Base-by-base conservation (phyloP, 1,140 invertebrate species). In the Drosophila hydei region DNA sequence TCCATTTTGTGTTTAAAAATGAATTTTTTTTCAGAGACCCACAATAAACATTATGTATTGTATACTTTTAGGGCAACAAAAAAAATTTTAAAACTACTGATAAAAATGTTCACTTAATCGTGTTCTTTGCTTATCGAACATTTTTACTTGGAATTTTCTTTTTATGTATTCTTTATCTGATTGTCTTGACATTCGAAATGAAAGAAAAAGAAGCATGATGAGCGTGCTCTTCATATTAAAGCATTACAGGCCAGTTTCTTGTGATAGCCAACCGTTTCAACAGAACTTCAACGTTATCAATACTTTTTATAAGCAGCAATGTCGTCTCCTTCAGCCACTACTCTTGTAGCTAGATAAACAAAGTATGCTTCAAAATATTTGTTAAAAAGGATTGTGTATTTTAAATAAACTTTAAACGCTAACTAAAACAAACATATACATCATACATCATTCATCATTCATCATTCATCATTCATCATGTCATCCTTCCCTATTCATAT, bases 51-150 rank as follows among this genome's bases (percentile, higher is more conserved):
- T 25, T 8, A 30, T 52, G 19, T 30, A 30, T 16, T 45, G 69
- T 54, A 72, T 72, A 72, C 69, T 72, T 72, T 72, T 72, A 54
- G 62, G 69, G 9, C 36, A 56, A 52, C 33, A 68, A 60, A 63
- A 54, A 38, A 36, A 23, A 16, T 25, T 47, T 14, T 9, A 38
- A 38, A 6, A 56, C 3, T 40, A 4, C 23, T 33, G 33, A 55
- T 50, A 56, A 18, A 27, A 48, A n/a, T 33, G 18, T 12, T 7
- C 38, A 43, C 2, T 69, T 52, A 52, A 48, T 30, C 48, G 58
- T 11, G 59, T 55, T 62, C 40, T 27, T 38, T 54, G n/a, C 43
- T 63, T 70, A 70, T 63, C 59, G 45, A 40, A 25, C 43, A 23
- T 5, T 45, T 25, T 45, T 25, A 7, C 21, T 21, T 27, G 40